These are phyloP conservation scores for Graphium colonna DNA, from an alignment of 2,888 invertebrate genomes.

Conservation along the genomic window DNA sequence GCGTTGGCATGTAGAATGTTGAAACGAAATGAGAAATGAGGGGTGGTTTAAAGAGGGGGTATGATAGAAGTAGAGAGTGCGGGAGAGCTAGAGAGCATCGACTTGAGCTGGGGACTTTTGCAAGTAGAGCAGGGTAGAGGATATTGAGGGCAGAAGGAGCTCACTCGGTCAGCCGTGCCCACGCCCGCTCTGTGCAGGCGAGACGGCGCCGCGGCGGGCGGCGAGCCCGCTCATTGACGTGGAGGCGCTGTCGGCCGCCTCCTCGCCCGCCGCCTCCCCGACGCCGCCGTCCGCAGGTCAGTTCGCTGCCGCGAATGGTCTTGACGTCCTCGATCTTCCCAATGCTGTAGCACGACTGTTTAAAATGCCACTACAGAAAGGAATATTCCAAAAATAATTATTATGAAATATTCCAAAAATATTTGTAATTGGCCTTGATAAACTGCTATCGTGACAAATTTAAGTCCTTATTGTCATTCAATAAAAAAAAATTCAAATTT, in stretches of 20 bases:
- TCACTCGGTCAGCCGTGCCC: conserved; percentile 35
- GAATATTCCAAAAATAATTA: too few relatives aligned
- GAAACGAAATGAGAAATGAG: too few relatives aligned
- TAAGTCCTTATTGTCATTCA: too few relatives aligned
- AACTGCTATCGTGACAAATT: too few relatives aligned
- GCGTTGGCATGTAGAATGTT: too few relatives aligned
- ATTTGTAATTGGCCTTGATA: too few relatives aligned
- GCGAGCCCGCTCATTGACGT: conserved; percentile 85
- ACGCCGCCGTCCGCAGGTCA: conserved; percentile 79
- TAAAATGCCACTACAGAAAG: too few relatives aligned
- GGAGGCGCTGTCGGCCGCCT: conserved; percentile 82
- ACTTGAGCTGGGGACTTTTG: conserved; percentile 26
- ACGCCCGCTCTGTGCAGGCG: conserved; percentile 73
- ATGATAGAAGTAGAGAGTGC: background rate
- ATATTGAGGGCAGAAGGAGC: conserved; percentile 25
- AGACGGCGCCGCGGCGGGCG: conserved; percentile 81
- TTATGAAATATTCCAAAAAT: background rate
- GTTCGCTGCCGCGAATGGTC: conserved; percentile 68
- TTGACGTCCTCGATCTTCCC: conserved; percentile 43
- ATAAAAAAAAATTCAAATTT: too few relatives aligned
- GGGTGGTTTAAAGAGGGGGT: background rate
- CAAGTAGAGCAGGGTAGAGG: conserved; percentile 25
- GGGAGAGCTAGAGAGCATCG: background rate
- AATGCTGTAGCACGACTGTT: too few relatives aligned
- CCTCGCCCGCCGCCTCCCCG: conserved; percentile 75